Conservation (phyloP, 1,140 invertebrate species). For the Scaptomyza hsui region DNA sequence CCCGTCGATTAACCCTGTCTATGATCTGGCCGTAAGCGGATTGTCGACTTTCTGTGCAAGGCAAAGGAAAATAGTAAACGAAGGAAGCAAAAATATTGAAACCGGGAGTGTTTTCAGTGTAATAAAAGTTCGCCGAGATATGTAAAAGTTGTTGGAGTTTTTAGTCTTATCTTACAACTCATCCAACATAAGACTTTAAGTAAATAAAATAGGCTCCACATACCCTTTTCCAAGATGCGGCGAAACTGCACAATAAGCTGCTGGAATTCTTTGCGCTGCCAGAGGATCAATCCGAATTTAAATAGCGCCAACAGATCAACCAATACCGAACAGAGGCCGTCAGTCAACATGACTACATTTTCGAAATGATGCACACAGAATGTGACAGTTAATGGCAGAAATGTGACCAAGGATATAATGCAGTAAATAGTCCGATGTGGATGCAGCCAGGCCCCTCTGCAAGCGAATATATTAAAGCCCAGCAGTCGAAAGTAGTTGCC, state of each 20-base stretch:
- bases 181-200: no score
- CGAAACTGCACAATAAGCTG: constrained; percentile 15
- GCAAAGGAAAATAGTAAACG: neutral
- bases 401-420: constrained; percentile 34
- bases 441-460: neutral
- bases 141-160: no score
- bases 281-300: constrained; percentile 31
- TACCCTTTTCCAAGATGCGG: constrained; percentile 6
- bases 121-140: no score
- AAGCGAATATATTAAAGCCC: constrained; percentile 39
- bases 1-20: constrained; percentile 5
- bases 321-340: constrained; percentile 43
- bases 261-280: constrained; percentile 16
- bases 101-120: no score
- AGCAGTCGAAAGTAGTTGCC: constrained; percentile 40
- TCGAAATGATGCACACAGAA: constrained; percentile 38
- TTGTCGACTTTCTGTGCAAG: constrained; percentile 18
- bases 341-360: constrained; percentile 43
- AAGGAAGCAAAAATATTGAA: neutral
- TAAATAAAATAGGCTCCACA: neutral
- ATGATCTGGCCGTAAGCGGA: constrained; percentile 1
- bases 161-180: no score
- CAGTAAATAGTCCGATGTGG: constrained; percentile 20
- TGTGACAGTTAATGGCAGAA: constrained; percentile 43
- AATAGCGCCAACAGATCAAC: constrained; percentile 44